phyloP scores from a whole-genome alignment of 2,797 vertebrate species.

The Trematomus bernacchii region DNA sequence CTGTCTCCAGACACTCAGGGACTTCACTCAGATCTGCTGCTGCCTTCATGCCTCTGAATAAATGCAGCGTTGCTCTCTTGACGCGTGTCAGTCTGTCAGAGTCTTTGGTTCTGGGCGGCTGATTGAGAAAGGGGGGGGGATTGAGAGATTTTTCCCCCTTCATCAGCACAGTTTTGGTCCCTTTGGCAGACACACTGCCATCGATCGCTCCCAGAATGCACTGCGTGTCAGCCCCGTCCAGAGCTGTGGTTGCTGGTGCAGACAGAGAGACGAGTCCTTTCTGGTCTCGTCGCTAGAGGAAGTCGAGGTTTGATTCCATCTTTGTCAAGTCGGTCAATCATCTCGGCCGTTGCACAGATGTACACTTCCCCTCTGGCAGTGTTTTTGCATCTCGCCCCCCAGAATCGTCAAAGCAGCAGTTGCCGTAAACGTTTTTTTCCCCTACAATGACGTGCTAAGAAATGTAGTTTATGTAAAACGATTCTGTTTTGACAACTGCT shows the following conservation, averaged over 20 bases:
- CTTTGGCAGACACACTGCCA: conserved; percentile 62
- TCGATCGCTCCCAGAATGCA: conserved; percentile 56
- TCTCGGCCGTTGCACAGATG: conserved; percentile 15
- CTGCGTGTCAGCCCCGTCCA: conserved; percentile 48
- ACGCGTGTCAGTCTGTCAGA: conserved; percentile 72
- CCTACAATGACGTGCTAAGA: background rate
- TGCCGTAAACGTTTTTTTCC: conserved; percentile 26
- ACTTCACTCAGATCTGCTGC: conserved; percentile 34
- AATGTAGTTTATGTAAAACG: conserved; percentile 26
- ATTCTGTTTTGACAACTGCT: conserved; percentile 19
- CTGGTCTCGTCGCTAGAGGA: conserved; percentile 44
- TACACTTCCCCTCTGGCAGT: conserved; percentile 13
- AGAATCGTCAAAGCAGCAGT: background rate
- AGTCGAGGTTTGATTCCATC: conserved; percentile 42
- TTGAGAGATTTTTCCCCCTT: conserved; percentile 57
- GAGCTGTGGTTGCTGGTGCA: conserved; percentile 71
- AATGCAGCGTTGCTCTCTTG: conserved; percentile 48
- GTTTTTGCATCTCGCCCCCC: conserved; percentile 19
- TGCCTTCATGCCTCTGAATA: conserved; percentile 43
- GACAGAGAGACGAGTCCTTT: conserved; percentile 62
- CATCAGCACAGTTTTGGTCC: conserved; percentile 79
- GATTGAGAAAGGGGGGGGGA: conserved; percentile 30
- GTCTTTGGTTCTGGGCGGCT: conserved; percentile 54
- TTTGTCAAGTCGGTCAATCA: conserved; percentile 35
- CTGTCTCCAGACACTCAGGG: conserved; percentile 22